Evolutionary conservation across 2,113 vertebrate species (phyloP).

Genomic region (Oxyura jamaicensis): DNA sequence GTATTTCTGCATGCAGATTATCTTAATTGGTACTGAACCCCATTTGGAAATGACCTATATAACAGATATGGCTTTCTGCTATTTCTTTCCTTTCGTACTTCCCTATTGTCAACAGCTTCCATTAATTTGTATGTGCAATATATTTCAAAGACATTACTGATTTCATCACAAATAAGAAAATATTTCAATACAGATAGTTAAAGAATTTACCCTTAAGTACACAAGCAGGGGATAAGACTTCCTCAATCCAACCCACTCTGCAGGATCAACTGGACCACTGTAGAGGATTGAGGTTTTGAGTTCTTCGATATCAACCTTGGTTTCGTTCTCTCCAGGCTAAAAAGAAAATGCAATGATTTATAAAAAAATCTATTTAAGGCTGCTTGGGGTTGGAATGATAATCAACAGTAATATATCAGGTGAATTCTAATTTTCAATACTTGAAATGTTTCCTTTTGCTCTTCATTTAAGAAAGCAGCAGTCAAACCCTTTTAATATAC

Average conservation of each 20-base stretch:
- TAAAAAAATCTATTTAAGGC: not conserved
- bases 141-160: not conserved
- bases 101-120: not conserved
- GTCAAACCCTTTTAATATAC: not conserved
- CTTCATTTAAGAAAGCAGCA: constrained; percentile 15
- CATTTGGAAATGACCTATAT: not conserved
- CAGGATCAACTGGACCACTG: constrained; percentile 81
- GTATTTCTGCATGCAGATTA: not conserved
- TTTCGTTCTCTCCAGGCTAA: constrained; percentile 82
- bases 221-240: constrained; percentile 86
- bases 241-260: constrained; percentile 92
- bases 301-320: constrained; percentile 69
- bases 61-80: not conserved
- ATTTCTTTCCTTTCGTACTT: not conserved
- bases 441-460: not conserved
- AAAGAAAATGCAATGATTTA: constrained; percentile 42
- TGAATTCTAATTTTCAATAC: not conserved
- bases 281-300: constrained; percentile 85
- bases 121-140: not conserved
- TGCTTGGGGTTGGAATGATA: not conserved
- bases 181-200: not conserved
- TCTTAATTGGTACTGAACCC: not conserved
- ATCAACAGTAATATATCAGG: not conserved
- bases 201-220: constrained; percentile 88
- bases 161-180: not conserved